phyloP scores from a whole-genome alignment of 1,140 invertebrate species.

The Nasonia vitripennis region DNA sequence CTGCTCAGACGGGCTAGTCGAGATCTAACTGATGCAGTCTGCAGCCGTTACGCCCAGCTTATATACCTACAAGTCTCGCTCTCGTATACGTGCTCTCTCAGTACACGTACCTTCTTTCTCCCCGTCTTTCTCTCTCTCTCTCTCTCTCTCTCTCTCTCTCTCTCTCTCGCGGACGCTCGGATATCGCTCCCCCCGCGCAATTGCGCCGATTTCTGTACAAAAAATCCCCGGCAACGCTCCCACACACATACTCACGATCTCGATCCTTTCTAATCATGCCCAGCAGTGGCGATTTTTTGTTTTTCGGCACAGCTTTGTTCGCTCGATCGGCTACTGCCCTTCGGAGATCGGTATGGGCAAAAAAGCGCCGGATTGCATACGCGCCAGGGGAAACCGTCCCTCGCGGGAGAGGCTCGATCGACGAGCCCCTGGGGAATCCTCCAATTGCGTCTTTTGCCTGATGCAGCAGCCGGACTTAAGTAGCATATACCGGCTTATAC shows the following conservation, averaged over 20 bases:
- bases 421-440: background rate
- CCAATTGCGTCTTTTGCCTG: background rate
- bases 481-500: too few relatives aligned
- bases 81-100: background rate
- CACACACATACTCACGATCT: background rate
- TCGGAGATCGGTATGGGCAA: background rate
- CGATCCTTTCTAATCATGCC: conserved; percentile 26
- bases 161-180: background rate
- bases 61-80: conserved; percentile 61
- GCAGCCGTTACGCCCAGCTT: conserved; percentile 62
- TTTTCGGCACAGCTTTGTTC: background rate
- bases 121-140: background rate
- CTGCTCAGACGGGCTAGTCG: conserved; percentile 16
- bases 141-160: background rate
- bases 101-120: background rate
- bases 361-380: too few relatives aligned
- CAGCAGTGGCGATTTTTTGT: background rate
- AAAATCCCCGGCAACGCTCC: background rate
- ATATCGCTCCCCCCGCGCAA: conserved; percentile 24
- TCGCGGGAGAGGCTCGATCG: background rate
- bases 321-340: background rate
- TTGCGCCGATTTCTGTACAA: conserved; percentile 16
- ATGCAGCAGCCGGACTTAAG: too few relatives aligned
- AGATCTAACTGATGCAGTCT: conserved; percentile 64
- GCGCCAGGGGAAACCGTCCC: background rate